These are phyloP conservation scores for Drosophila monieri DNA, from an alignment of 2,888 invertebrate genomes.

Conservation along the genomic window DNA sequence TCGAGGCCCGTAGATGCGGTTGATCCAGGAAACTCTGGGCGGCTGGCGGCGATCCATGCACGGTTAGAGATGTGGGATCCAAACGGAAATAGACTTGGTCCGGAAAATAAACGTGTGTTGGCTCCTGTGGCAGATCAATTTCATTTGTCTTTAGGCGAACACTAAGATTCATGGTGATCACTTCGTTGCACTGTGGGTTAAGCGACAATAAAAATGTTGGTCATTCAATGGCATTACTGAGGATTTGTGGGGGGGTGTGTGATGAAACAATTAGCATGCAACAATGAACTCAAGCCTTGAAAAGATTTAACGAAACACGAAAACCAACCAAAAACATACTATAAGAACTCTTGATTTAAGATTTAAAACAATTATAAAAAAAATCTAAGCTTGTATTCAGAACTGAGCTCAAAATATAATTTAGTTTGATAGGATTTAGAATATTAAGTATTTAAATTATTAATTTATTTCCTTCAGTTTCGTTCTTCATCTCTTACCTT, in stretches of 20 bases:
- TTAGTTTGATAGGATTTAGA: neutral
- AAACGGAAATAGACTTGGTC: slow-evolving; percentile 75
- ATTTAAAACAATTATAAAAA: too few relatives aligned
- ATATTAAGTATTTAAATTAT: too few relatives aligned
- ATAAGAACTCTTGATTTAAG: too few relatives aligned
- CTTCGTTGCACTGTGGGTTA: slow-evolving; percentile 84
- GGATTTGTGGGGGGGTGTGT: slow-evolving; percentile 2
- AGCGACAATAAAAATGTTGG: neutral
- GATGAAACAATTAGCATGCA: slow-evolving; percentile 58
- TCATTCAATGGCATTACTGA: slow-evolving; percentile 9
- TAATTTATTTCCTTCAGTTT: neutral
- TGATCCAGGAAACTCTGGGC: slow-evolving; percentile 65
- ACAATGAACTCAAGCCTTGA: slow-evolving; percentile 32
- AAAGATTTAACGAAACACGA: slow-evolving; percentile 45
- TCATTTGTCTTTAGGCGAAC: slow-evolving; percentile 84
- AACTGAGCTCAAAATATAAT: neutral
- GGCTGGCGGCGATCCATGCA: slow-evolving; percentile 59
- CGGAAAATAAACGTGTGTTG: slow-evolving; percentile 73
- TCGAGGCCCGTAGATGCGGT: slow-evolving; percentile 74
- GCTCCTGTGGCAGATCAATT: slow-evolving; percentile 83
- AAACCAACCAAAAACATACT: slow-evolving; percentile 20
- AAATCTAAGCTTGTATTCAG: too few relatives aligned
- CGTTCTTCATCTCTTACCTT: neutral
- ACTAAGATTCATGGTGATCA: slow-evolving; percentile 84
- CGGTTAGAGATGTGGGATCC: slow-evolving; percentile 70